Evolutionary conservation across 1,140 invertebrate genomes (phyloP), one percentile per base, ranked within the genome.

Genomic region (Heliothis subflexa): DNA sequence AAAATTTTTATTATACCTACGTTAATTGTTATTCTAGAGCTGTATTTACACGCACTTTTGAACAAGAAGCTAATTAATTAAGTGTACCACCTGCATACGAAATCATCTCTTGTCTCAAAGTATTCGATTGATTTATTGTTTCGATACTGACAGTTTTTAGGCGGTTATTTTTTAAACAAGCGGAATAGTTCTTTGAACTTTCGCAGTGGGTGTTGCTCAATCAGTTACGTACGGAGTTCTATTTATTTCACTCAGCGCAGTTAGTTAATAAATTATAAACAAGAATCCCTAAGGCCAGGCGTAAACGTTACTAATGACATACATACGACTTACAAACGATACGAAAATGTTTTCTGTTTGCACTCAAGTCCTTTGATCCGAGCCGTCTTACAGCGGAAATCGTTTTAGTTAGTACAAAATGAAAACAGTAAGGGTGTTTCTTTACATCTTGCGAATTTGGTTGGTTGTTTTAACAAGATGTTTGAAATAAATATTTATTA

Each of bases 301-400:
- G 18, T 18, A 45, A 12, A 61, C 57, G 55, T 50, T 50, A 74
- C 72, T 61, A 74, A 74, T 74, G 72, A 74, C 55, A 75, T 64
- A 75, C 25, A 71, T 55, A 62, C 59, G 45, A 75, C 45, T 75
- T 61, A 62, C 73, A 64, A 73, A 75, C 73, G 73, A 52, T 75
- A 64, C 59, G 47, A 16, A 25, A 50, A 75, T 64, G 73, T 62
- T 74, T 61, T 62, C 59, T 75, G 73, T 75, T 75, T 75, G 73
- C 73, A 28, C 64, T 61, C 16, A 7, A 64, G 57, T 64, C 47
- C 73, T 75, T 75, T 75, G 73, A 75, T 75, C 73, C 73, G 33
- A 33, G 73, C 47, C 55, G 64, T 50, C 64, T 50, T 28, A 28
- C 71, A 59, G 18, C 73, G 59, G 73, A 61, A 75, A 75, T 62